A percentile compares a stretch with the other conserved stretches of the same genome.
Conservation (phyloP, 2,888 invertebrate species). For the Trachelus troglodyta region DNA sequence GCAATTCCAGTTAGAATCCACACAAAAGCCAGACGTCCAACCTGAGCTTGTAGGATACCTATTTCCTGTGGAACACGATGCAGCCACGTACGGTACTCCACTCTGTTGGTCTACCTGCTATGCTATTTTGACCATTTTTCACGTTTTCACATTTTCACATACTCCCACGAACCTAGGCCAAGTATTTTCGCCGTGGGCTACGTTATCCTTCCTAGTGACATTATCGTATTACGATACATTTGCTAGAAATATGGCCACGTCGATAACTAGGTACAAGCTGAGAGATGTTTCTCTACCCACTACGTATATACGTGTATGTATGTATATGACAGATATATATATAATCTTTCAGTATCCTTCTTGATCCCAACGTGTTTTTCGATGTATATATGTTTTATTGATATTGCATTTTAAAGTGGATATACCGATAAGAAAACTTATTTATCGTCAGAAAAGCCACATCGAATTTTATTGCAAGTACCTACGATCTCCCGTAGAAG, state of each 20-base stretch:
- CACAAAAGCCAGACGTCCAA: constrained; percentile 16
- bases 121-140: constrained; percentile 19
- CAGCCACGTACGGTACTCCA: not conserved
- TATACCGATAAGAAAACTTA: not conserved
- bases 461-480: too few relatives aligned
- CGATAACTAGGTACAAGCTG: constrained; percentile 11
- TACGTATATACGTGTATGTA: not conserved
- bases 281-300: not conserved
- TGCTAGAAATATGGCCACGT: constrained; percentile 20
- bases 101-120: constrained; percentile 8
- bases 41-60: not conserved
- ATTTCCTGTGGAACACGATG: not conserved
- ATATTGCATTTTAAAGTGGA: constrained; percentile 20
- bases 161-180: constrained; percentile 16
- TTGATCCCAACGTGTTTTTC: constrained; percentile 7
- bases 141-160: constrained; percentile 22
- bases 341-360: constrained; percentile 17
- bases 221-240: constrained; percentile 23
- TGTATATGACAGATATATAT: constrained; percentile 2
- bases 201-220: constrained; percentile 15
- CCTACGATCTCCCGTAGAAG: too few relatives aligned
- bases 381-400: constrained; percentile 19
- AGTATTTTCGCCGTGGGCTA: constrained; percentile 13
- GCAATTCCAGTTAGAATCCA: constrained; percentile 17
- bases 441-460: too few relatives aligned